A percentile compares a stretch with the other conserved stretches of the same genome.
Conservation (phyloP, 2,797 vertebrate genomes). For the Anniella stebbinsi region DNA sequence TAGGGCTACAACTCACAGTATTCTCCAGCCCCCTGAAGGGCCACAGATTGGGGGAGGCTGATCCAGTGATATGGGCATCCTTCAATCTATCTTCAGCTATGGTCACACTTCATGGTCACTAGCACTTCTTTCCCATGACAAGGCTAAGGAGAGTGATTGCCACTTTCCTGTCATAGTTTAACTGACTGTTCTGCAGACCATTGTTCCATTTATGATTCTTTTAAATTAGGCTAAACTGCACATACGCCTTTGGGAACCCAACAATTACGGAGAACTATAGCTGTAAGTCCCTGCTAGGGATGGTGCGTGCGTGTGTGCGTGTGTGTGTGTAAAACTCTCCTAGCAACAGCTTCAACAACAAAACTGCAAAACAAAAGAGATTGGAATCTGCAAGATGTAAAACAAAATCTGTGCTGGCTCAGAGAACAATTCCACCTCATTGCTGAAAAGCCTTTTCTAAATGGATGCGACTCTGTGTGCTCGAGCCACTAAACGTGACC, state of each 20-base stretch:
- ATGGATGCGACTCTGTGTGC: background rate
- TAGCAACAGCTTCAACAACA: conserved; percentile 66
- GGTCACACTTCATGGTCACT: background rate
- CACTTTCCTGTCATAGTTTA: background rate
- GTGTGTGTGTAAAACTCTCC: conserved; percentile 18
- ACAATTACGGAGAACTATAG: conserved; percentile 16
- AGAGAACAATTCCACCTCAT: conserved; percentile 26
- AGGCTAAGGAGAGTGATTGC: background rate
- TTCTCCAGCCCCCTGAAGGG: no score
- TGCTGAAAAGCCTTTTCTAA: conserved; percentile 12
- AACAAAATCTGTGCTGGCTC: conserved; percentile 4
- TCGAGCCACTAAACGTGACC: background rate
- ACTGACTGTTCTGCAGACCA: background rate
- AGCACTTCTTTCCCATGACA: background rate
- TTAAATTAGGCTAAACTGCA: background rate
- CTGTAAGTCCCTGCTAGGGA: conserved; percentile 54
- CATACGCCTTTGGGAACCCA: background rate
- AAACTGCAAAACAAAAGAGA: conserved; percentile 50
- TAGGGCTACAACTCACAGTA: no score
- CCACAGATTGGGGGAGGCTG: no score
- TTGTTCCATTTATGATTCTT: background rate
- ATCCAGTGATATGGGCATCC: background rate
- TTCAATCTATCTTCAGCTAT: background rate
- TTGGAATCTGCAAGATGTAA: conserved; percentile 11
- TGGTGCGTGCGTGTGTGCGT: no score